Evolutionary conservation across 2,113 vertebrate genomes (phyloP).

Genomic region (Proterorhinus semilunaris): DNA sequence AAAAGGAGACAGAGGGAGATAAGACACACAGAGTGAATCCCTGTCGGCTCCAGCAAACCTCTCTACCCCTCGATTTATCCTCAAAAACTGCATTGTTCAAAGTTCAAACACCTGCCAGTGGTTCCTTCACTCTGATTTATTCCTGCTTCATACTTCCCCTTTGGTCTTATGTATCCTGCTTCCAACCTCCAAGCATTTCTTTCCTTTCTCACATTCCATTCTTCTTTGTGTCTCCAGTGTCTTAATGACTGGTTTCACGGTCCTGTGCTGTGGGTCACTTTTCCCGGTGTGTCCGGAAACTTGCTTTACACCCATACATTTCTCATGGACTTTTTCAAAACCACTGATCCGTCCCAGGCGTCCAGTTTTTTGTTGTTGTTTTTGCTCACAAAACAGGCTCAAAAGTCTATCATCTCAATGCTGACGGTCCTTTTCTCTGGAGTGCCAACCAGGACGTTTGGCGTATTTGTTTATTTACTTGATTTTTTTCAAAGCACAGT

Average conservation of each 20-base stretch:
- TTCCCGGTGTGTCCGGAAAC: too few relatives aligned
- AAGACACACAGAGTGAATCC: slow-evolving; percentile 30
- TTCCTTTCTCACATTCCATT: neutral
- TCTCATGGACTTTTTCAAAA: too few relatives aligned
- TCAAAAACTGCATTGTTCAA: slow-evolving; percentile 55
- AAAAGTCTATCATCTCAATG: too few relatives aligned
- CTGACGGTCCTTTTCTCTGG: too few relatives aligned
- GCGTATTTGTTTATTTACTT: too few relatives aligned
- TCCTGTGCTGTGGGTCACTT: neutral
- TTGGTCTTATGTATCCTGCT: slow-evolving; percentile 14
- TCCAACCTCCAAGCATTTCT: slow-evolving; percentile 4
- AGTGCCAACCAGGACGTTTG: too few relatives aligned
- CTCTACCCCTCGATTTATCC: slow-evolving; percentile 53
- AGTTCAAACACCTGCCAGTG: slow-evolving; percentile 66
- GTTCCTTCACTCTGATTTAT: slow-evolving; percentile 54
- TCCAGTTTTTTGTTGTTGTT: too few relatives aligned
- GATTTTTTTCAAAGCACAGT: too few relatives aligned
- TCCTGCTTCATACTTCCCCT: slow-evolving; percentile 29
- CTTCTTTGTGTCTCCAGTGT: neutral
- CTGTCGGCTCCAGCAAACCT: slow-evolving; percentile 58
- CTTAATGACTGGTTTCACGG: neutral
- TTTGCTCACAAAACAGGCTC: too few relatives aligned
- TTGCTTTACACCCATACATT: too few relatives aligned
- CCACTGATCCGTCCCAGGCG: too few relatives aligned
- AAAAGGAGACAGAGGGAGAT: slow-evolving; percentile 33